Evolutionary conservation across 1,140 invertebrate species (phyloP).

Genomic region (Mactra quadrangularis): DNA sequence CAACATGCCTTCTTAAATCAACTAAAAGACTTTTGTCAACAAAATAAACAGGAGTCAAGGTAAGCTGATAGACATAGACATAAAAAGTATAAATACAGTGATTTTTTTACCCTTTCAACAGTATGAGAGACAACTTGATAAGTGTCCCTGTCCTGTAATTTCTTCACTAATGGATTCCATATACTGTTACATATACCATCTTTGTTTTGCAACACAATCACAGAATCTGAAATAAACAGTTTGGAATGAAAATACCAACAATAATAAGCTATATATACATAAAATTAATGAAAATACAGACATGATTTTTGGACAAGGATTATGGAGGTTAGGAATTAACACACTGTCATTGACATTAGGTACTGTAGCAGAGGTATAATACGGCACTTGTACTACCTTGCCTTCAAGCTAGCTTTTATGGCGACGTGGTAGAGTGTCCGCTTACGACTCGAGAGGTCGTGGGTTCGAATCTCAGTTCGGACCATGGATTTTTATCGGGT

Average conservation of each 20-base stretch:
- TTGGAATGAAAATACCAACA: not conserved
- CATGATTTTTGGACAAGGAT: not conserved
- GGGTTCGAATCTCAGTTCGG: no score
- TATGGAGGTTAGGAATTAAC: not conserved
- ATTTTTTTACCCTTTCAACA: constrained; percentile 33
- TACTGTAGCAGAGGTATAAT: no score
- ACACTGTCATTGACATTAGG: not conserved
- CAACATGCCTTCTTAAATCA: no score
- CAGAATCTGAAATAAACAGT: constrained; percentile 10
- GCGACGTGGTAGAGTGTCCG: no score
- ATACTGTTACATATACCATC: constrained; percentile 37
- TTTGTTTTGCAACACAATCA: constrained; percentile 33
- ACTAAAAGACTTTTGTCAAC: no score
- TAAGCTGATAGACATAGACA: no score
- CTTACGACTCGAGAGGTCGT: no score
- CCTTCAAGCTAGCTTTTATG: no score
- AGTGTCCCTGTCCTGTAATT: constrained; percentile 18
- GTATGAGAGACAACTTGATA: constrained; percentile 17
- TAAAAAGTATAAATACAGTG: no score
- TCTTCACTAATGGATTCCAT: constrained; percentile 25
- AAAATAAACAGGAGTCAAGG: no score
- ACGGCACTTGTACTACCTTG: no score
- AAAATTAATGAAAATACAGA: not conserved
- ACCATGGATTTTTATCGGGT: no score
- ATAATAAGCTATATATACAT: not conserved